Evolutionary conservation across 2,113 vertebrate genomes (phyloP).

Genomic region (Ptyas mucosa): DNA sequence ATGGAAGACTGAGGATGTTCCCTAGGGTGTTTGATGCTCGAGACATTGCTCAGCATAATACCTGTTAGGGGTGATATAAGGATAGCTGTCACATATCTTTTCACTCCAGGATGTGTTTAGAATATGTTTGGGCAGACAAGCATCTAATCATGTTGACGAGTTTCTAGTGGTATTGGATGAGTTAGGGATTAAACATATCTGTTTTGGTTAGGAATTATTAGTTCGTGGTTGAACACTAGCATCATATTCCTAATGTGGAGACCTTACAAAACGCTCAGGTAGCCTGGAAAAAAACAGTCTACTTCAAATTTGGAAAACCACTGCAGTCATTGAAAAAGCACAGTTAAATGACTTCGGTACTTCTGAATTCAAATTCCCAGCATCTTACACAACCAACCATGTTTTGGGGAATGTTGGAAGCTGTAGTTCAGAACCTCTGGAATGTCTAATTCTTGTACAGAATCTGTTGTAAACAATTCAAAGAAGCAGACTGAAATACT

Average conservation of each 20-base stretch:
- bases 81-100: neutral
- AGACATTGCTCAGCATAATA: neutral
- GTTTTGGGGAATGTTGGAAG: neutral
- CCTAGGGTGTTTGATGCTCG: neutral
- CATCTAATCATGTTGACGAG: neutral
- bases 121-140: neutral
- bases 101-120: neutral
- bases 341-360: neutral
- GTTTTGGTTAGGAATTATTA: neutral
- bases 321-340: neutral
- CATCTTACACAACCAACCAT: neutral
- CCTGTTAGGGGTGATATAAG: neutral
- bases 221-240: neutral
- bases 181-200: neutral
- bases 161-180: neutral
- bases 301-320: neutral
- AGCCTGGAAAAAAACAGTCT: neutral
- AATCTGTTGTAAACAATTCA: neutral
- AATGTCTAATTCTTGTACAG: neutral
- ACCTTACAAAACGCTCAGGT: neutral
- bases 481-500: neutral
- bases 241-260: neutral
- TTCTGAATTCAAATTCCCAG: neutral
- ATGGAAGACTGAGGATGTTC: neutral
- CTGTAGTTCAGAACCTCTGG: neutral